A percentile compares a stretch with the other conserved stretches of the same genome.
phyloP scores from a whole-genome alignment of 2,888 invertebrate genomes.

The Galeruca laticollis region DNA sequence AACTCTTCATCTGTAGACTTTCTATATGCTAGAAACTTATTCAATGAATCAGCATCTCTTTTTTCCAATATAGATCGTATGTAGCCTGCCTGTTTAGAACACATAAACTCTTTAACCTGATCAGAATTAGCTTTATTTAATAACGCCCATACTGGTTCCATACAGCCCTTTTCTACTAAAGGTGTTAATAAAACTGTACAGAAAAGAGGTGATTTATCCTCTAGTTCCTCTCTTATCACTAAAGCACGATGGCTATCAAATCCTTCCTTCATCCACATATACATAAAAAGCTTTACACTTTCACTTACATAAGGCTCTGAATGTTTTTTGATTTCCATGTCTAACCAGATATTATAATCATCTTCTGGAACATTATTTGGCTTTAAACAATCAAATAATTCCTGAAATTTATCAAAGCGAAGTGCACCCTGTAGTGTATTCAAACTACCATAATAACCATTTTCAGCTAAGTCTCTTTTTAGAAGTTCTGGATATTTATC shows the following conservation, averaged over 20 bases:
- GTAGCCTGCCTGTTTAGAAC: conserved; percentile 12
- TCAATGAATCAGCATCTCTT: conserved; percentile 14
- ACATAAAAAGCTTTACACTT: conserved; percentile 14
- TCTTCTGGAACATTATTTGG: conserved; percentile 8
- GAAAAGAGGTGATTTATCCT: neutral
- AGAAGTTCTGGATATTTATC: conserved; percentile 16
- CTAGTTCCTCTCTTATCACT: conserved; percentile 1
- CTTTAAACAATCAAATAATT: conserved; percentile 10
- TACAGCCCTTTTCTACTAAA: conserved; percentile 4
- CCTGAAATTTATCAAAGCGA: conserved; percentile 13
- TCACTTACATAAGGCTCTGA: neutral
- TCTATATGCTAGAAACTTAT: conserved; percentile 12
- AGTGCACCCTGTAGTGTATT: neutral
- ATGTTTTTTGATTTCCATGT: neutral
- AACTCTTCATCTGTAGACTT: conserved; percentile 1
- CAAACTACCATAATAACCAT: conserved; percentile 13
- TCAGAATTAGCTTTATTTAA: conserved; percentile 14
- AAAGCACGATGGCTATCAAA: conserved; percentile 19
- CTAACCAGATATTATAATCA: conserved; percentile 4
- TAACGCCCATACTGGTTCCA: conserved; percentile 17
- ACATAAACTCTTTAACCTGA: conserved; percentile 14
- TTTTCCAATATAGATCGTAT: conserved; percentile 12
- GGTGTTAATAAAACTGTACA: conserved; percentile 13
- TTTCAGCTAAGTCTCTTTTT: conserved; percentile 12
- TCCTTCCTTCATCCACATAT: conserved; percentile 19